A percentile compares a stretch with the other conserved stretches of the same genome.
phyloP scores from a whole-genome alignment of 2,113 vertebrate species.

The Mystacornis crossleyi region DNA sequence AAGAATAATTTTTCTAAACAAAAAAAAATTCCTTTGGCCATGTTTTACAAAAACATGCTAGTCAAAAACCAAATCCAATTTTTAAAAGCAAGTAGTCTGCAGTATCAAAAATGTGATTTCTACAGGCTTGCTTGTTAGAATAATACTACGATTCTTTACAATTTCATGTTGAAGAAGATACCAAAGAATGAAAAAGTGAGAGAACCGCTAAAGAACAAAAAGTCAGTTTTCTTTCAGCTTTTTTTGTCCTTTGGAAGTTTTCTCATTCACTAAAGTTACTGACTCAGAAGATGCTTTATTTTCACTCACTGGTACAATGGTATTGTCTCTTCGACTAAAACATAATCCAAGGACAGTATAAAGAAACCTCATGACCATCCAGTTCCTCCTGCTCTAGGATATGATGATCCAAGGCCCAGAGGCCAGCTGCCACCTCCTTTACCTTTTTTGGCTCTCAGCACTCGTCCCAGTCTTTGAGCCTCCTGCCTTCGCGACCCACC shows the following conservation, averaged over 20 bases:
- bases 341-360: neutral
- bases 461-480: conserved; percentile 93
- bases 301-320: neutral
- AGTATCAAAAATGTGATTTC: neutral
- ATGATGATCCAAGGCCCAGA: neutral
- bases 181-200: neutral
- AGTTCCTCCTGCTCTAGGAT: neutral
- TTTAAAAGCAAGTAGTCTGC: neutral
- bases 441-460: conserved; percentile 97
- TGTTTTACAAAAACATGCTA: neutral
- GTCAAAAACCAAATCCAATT: neutral
- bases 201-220: neutral
- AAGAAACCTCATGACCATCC: neutral
- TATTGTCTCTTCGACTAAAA: neutral
- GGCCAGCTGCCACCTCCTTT: neutral
- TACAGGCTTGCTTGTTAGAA: neutral
- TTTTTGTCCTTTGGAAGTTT: neutral
- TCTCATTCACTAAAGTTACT: neutral
- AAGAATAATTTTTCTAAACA: neutral
- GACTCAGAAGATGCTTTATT: neutral
- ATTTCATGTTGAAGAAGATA: neutral
- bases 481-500: conserved; percentile 96
- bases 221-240: neutral
- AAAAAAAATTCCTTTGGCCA: neutral
- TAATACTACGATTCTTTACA: neutral